Base-by-base conservation (phyloP, 2,113 vertebrate species). In the Phoxinus phoxinus region DNA sequence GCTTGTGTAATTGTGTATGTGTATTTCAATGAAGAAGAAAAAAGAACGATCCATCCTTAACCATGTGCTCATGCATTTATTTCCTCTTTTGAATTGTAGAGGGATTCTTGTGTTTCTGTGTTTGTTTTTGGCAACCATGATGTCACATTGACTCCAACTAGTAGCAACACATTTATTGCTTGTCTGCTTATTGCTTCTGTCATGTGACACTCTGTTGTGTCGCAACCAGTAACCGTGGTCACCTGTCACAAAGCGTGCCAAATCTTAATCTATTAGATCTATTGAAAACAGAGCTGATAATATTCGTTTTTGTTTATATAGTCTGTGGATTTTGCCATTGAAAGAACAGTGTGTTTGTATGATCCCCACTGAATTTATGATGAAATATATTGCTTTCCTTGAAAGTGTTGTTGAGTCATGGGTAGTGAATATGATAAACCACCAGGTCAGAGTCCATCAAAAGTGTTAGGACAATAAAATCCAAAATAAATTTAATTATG, bases 151-250 rank as follows among this genome's bases (percentile, higher is more conserved):
- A 51, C 2, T 4, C 17, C 27, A 56, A 56, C 53, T 56, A 76
- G 48, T 35, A 7, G 13, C 37, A 37, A 72, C 21, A 11, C 69
- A 41, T 41, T 6, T 41, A 72, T 56, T 84, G 32, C 69, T 74
- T n/a, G 51, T 59, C 13, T 23, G 53, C 58, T 72, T 27, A 30
- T 53, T 58, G 69, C n/a, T 37, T 37, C 35, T 73, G 30, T 17
- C 32, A 59, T 41, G 69, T 35, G 27, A 58, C 9, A 23, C 2
- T 10, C 21, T 82, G 80, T 67, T 63, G 25, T 27, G 71, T 17
- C 21, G 63, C 41, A 61, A 67, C 63, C 63, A 15, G 71, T 75
- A 72, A 44, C 72, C 25, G 15, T 75, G 72, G 58, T 63, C 41
- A 84, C 51, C 10, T 7, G 27, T 74, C 58, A 59, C 71, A 41